Evolutionary conservation across 2,797 vertebrate species (phyloP), one percentile per base, ranked within the genome.

Genomic region (Pangasius sanitwongsei): DNA sequence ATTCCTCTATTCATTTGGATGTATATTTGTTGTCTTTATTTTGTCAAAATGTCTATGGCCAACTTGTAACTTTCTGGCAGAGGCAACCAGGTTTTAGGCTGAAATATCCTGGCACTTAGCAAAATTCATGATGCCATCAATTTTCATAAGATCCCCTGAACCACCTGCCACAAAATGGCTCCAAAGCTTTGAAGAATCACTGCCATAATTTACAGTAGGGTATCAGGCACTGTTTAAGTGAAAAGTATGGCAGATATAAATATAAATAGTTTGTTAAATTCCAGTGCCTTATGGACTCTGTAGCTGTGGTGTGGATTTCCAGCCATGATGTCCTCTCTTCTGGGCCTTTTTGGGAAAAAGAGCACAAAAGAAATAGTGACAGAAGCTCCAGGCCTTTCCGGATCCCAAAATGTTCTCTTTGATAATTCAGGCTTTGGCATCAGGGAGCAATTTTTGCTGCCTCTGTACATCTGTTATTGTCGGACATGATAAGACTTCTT

Each of bases 391-490:
- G 74, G 67, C 74, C 81, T 11, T 69, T 31, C 25, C 34, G 81
- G 55, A 87, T 65, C 57, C 55, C 74, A 74, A 41, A 80, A 57
- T 44, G 7, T 4, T 83, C 41, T 77, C 67, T 74, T 86, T 85
- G 34, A 50, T 75, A 44, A 59, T 89, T 87, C 75, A 63, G 88
- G 15, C 25, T 48, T 55, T 63, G 18, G 50, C 59, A 55, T 85
- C 34, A 57, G 50, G 50, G n/a, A 85, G 5, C 28, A 69, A 34
- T n/a, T 85, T 70, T 70, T 31, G n/a, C 63, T 69, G 83, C 44
- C 44, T 53, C 63, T 69, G 83, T 53, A 53, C 63, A 53, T 69
- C 63, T 84, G 83, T 34, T 84, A 84, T 69, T 84, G 63, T 84
- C 28, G 69, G 44, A 88, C 37, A 53, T 55, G 59, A 67, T 78